Percentiles rank a stretch among this genome's conserved stretches.
Evolutionary conservation across 2,888 invertebrate species (phyloP).

Genomic region (Homarus gammarus): DNA sequence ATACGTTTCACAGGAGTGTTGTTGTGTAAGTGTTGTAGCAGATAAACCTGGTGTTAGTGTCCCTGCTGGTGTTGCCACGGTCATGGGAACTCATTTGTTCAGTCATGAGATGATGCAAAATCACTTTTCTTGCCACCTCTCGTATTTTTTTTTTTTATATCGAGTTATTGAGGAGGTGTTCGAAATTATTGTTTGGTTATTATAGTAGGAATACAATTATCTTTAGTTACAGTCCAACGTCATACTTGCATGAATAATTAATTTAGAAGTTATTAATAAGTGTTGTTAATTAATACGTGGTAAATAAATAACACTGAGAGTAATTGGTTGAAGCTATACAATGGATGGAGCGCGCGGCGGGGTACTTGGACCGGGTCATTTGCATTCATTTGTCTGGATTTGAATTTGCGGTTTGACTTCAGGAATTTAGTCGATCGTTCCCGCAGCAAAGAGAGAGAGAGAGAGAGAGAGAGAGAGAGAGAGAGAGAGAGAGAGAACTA

Average conservation of each 20-base stretch:
- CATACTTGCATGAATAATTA: constrained; percentile 45
- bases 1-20: too few species aligned
- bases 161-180: constrained; percentile 47
- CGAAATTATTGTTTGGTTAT: constrained; percentile 48
- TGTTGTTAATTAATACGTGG: constrained; percentile 45
- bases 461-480: constrained; percentile 8
- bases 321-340: constrained; percentile 57
- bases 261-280: constrained; percentile 49
- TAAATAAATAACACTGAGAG: constrained; percentile 55
- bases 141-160: constrained; percentile 16
- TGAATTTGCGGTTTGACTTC: constrained; percentile 64
- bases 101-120: constrained; percentile 54
- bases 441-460: too few species aligned
- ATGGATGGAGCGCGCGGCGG: constrained; percentile 52
- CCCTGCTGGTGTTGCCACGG: neutral
- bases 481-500: neutral
- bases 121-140: constrained; percentile 49
- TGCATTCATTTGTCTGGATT: constrained; percentile 73
- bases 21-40: neutral
- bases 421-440: constrained; percentile 57
- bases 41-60: neutral
- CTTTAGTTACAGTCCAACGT: constrained; percentile 36
- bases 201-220: constrained; percentile 55
- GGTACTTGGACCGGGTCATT: constrained; percentile 38
- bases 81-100: neutral